phyloP scores from a whole-genome alignment of 2,113 vertebrate genomes.

The Dasyornis broadbenti region DNA sequence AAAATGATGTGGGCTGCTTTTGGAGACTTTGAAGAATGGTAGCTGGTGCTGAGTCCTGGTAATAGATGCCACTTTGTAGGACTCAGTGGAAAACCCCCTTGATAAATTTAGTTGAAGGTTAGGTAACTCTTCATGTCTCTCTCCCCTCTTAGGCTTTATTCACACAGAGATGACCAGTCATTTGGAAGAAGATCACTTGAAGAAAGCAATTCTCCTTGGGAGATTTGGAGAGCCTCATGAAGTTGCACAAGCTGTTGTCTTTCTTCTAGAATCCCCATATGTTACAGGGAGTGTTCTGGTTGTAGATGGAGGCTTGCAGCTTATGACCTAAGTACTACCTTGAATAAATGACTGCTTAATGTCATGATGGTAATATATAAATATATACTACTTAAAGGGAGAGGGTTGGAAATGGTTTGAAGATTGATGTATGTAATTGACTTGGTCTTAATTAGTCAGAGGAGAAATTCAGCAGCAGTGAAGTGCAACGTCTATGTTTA shows the following conservation, averaged over 20 bases:
- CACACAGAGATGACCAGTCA: slow-evolving; percentile 88
- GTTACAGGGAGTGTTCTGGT: slow-evolving; percentile 86
- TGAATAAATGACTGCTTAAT: background rate
- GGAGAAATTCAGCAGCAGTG: background rate
- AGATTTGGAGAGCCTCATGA: slow-evolving; percentile 86
- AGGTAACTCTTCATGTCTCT: background rate
- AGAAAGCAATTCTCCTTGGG: slow-evolving; percentile 77
- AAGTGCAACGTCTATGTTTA: background rate
- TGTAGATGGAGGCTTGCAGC: slow-evolving; percentile 89
- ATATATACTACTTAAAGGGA: background rate
- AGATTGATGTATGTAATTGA: background rate
- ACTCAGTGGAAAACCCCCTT: background rate
- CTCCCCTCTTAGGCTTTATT: slow-evolving; percentile 80
- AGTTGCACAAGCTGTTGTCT: slow-evolving; percentile 81
- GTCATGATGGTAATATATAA: background rate
- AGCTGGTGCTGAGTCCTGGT: background rate
- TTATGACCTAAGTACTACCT: slow-evolving; percentile 65
- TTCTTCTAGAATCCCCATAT: slow-evolving; percentile 87
- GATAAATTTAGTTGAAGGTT: background rate
- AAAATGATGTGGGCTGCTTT: background rate
- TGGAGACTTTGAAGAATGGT: background rate
- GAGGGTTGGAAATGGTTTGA: background rate
- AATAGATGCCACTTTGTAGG: background rate
- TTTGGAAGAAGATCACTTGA: slow-evolving; percentile 74
- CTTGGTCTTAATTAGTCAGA: background rate